Base-by-base conservation (phyloP, 2,113 vertebrate species). In the Cairina moschata region DNA sequence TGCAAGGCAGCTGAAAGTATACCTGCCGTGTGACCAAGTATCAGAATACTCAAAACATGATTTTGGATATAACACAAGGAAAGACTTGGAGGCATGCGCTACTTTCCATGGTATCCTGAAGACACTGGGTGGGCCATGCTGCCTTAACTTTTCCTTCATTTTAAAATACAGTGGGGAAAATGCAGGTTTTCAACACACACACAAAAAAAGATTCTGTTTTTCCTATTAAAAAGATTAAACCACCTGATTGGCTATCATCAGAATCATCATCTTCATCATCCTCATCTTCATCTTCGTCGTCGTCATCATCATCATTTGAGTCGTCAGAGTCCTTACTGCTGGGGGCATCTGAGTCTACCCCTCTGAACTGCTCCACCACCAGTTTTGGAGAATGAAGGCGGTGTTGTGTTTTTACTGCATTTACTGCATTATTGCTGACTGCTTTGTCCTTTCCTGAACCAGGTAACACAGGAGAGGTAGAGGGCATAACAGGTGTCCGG, bases 241-340 rank as follows among this genome's bases (percentile, higher is more conserved):
- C 93, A 99, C 99, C 99, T 99, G 99, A 99, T 94, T 99, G 98
- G 94, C 98, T 99, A 96, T 99, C 99, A 96, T 98, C 98, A 95
- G 99, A 99, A 97, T 99, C 98, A 90, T 98, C 99, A 85, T 99
- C 98, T 56, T 98, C 98, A 68, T 99, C 99, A 0, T 99, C 98
- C 44, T 99, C 98, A 48, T 99, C 98, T 23, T 99, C 99, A 52
- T 98, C 98, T 22, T 99, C 99, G 3, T 99, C 99, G 3, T 99
- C 99, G 2, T 99, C 98, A 8, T 99, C 99, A 3, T 99, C 99
- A 74, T 98, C 99, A 80, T 98, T 98, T 20, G 99, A 99, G 94
- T 99, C 98, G 20, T 99, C 99, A 4, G 99, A 99, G 96, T 99
- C 98, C 97, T 99, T 99, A 97, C 98, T 99, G 97, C 99, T 99